Evolutionary conservation across 2,888 invertebrate genomes (phyloP).

Genomic region (Cistogaster globosa): DNA sequence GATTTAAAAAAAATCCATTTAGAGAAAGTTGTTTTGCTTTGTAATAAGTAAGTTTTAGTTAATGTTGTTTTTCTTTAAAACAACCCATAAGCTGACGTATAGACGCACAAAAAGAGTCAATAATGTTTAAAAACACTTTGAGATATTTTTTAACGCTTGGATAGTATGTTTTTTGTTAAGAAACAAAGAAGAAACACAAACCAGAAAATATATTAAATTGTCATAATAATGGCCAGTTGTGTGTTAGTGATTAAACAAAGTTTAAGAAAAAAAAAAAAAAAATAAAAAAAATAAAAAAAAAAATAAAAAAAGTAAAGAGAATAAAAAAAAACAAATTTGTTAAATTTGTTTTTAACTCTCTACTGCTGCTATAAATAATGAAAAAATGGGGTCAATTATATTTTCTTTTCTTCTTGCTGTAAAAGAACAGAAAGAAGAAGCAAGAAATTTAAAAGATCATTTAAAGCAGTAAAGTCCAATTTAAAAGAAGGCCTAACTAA

Average conservation of each 20-base stretch:
- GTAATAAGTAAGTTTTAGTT: conserved; percentile 10
- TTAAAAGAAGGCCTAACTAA: too few species aligned
- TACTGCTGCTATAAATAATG: not conserved
- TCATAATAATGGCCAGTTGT: conserved; percentile 46
- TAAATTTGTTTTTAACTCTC: conserved; percentile 31
- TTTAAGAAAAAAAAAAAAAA: not conserved
- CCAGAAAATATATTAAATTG: not conserved
- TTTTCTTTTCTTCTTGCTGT: too few species aligned
- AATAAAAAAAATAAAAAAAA: too few species aligned
- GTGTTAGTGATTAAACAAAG: conserved; percentile 22
- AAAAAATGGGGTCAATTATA: too few species aligned
- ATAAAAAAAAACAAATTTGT: conserved; percentile 8
- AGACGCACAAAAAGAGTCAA: conserved; percentile 44
- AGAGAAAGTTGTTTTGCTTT: conserved; percentile 61
- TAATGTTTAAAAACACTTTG: conserved; percentile 38
- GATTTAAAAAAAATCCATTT: conserved; percentile 43
- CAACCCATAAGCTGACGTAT: conserved; percentile 32
- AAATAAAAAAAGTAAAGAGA: not conserved
- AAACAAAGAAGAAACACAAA: not conserved
- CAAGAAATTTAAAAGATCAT: too few species aligned
- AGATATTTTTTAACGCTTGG: conserved; percentile 26
- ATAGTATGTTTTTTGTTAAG: conserved; percentile 31
- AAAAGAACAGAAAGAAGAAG: too few species aligned
- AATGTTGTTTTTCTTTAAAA: not conserved
- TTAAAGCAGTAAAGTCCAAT: too few species aligned